A percentile compares a stretch with the other conserved stretches of the same genome.
These are phyloP conservation scores for Xanthia togata DNA, from an alignment of 2,888 invertebrate species.

Conservation along the genomic window DNA sequence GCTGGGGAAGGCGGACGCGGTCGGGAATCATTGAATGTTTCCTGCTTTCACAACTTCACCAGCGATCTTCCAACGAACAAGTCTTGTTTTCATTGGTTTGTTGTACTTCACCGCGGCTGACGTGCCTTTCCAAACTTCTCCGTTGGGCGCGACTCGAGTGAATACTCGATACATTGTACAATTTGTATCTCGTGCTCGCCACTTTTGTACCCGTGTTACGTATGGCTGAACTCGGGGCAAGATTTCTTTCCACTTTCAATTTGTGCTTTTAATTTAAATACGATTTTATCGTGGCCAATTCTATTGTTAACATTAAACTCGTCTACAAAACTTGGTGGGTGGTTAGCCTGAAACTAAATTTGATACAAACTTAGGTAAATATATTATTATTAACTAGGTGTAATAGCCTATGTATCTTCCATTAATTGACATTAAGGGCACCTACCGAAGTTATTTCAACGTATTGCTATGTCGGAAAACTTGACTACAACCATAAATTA, in stretches of 20 bases:
- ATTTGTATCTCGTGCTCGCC: slow-evolving; percentile 63
- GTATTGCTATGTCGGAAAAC: slow-evolving; percentile 47
- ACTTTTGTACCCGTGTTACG: slow-evolving; percentile 47
- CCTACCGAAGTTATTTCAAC: slow-evolving; percentile 32
- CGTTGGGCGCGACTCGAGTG: slow-evolving; percentile 62
- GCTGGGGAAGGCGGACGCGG: slow-evolving; percentile 39
- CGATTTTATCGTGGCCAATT: neutral
- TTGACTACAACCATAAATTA: slow-evolving; percentile 58
- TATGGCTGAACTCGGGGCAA: slow-evolving; percentile 25
- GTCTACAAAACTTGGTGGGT: slow-evolving; percentile 1
- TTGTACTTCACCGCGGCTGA: slow-evolving; percentile 76
- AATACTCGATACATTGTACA: slow-evolving; percentile 71
- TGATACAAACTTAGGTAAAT: slow-evolving; percentile 1
- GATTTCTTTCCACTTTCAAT: slow-evolving; percentile 25
- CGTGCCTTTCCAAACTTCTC: slow-evolving; percentile 78
- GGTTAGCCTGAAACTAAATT: slow-evolving; percentile 2
- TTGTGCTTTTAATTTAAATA: slow-evolving; percentile 8
- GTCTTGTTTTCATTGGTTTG: slow-evolving; percentile 83
- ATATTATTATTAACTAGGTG: slow-evolving; percentile 35
- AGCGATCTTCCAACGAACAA: slow-evolving; percentile 72
- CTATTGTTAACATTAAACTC: slow-evolving; percentile 13
- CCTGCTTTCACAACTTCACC: slow-evolving; percentile 75
- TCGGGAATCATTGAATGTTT: slow-evolving; percentile 69
- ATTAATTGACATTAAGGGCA: slow-evolving; percentile 49
- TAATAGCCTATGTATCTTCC: slow-evolving; percentile 42